Evolutionary conservation across 1,140 invertebrate genomes (phyloP).

Genomic region (Pteromalus puparum): DNA sequence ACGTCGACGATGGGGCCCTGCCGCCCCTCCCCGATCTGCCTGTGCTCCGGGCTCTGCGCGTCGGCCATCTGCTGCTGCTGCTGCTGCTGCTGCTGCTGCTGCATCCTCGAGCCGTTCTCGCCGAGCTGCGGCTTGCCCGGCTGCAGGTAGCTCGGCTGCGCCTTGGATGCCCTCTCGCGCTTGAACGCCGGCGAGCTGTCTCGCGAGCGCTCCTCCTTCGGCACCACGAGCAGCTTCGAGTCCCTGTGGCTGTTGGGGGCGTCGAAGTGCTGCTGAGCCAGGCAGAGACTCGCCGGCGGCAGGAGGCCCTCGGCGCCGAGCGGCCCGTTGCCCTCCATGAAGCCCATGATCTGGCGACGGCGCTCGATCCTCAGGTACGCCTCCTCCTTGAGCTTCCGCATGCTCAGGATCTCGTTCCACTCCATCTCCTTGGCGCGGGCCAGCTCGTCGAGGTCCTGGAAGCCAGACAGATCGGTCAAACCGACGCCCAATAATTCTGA

Average conservation of each 20-base stretch:
- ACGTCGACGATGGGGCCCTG: conserved; percentile 88
- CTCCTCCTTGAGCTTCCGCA: conserved; percentile 89
- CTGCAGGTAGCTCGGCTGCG: conserved; percentile 39
- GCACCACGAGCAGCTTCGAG: conserved; percentile 44
- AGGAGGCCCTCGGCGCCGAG: conserved; percentile 56
- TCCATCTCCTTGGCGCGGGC: conserved; percentile 87
- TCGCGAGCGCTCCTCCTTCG: conserved; percentile 53
- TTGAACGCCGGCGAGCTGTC: conserved; percentile 55
- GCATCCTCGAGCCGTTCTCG: conserved; percentile 26
- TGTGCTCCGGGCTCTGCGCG: conserved; percentile 61
- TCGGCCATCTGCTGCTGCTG: conserved; percentile 56
- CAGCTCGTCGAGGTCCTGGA: conserved; percentile 80
- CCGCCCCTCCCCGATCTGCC: conserved; percentile 79
- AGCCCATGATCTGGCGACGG: conserved; percentile 78
- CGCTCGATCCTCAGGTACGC: conserved; percentile 82
- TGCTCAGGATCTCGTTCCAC: conserved; percentile 87
- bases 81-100: too few relatives aligned
- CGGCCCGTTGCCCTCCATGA: conserved; percentile 66
- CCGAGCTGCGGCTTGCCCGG: conserved; percentile 32
- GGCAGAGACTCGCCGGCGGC: conserved; percentile 59
- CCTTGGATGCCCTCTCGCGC: conserved; percentile 58
- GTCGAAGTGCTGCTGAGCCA: conserved; percentile 59
- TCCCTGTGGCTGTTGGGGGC: conserved; percentile 38
- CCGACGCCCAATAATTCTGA: too few relatives aligned
- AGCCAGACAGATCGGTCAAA: not conserved